phyloP scores from a whole-genome alignment of 2,113 vertebrate species.

The Seriola rivoliana region DNA sequence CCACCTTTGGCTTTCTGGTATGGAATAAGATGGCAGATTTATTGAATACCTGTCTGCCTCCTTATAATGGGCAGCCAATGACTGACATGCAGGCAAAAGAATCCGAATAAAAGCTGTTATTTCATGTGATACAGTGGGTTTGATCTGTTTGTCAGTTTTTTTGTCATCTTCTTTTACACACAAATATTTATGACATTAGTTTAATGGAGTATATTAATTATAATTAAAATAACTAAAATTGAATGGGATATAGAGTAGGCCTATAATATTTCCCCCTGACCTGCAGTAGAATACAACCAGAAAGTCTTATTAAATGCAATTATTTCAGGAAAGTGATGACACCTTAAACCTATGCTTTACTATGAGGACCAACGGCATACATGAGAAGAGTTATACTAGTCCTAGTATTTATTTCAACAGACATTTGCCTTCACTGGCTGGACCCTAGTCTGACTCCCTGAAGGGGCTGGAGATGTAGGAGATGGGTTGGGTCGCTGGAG shows the following conservation, averaged over 20 bases:
- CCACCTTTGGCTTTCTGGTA: neutral
- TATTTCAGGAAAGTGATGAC: neutral
- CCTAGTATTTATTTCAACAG: neutral
- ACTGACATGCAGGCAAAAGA: too few species aligned
- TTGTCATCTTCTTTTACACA: too few species aligned
- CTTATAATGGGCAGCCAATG: too few species aligned
- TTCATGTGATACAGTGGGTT: neutral
- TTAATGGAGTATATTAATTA: too few species aligned
- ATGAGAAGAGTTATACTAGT: neutral
- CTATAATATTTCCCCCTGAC: neutral
- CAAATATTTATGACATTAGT: too few species aligned
- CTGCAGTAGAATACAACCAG: neutral
- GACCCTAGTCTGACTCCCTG: conserved; percentile 75
- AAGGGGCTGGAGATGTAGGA: conserved; percentile 32
- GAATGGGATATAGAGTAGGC: too few species aligned
- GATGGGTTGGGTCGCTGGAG: conserved; percentile 57
- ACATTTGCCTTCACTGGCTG: neutral
- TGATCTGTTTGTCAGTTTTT: neutral
- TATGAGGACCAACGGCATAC: neutral
- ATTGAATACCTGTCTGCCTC: neutral
- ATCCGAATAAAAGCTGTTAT: neutral
- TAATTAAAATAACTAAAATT: too few species aligned
- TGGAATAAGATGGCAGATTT: neutral
- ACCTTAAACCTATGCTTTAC: too few species aligned
- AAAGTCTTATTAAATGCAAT: neutral